Percentiles rank a stretch among this genome's conserved stretches.
Conservation (phyloP, 1,140 invertebrate species). For the Whitmania pigra region DNA sequence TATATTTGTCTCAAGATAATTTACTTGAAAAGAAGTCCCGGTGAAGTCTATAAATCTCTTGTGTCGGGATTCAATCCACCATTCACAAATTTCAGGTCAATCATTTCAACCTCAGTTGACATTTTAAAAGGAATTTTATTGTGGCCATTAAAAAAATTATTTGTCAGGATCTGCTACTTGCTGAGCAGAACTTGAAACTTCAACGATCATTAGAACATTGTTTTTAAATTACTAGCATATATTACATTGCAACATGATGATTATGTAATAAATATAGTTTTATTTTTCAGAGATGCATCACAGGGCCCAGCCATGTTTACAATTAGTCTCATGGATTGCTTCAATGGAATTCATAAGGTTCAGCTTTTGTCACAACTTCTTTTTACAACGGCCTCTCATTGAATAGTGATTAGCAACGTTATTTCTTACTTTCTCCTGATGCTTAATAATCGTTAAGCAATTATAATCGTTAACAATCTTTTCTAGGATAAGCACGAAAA, state of each 20-base stretch:
- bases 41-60: constrained; percentile 66
- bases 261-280: neutral
- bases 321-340: constrained; percentile 70
- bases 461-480: no score
- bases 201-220: no score
- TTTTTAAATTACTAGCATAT: no score
- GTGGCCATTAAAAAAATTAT: neutral
- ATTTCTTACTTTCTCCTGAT: no score
- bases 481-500: no score
- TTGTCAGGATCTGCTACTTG: neutral
- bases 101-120: constrained; percentile 16
- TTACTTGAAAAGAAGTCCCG: constrained; percentile 69
- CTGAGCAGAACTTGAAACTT: no score
- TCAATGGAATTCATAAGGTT: constrained; percentile 74
- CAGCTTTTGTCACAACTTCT: constrained; percentile 8
- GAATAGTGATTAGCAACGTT: no score
- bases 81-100: constrained; percentile 54
- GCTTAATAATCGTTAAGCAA: no score
- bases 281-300: constrained; percentile 71
- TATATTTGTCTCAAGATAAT: constrained; percentile 55
- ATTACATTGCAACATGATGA: no score
- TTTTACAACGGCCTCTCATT: no score
- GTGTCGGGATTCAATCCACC: constrained; percentile 59
- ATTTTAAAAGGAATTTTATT: neutral
- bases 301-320: constrained; percentile 66